These are phyloP conservation scores for Apomyelois bistriatella DNA, from an alignment of 2,888 invertebrate genomes.

Conservation along the genomic window DNA sequence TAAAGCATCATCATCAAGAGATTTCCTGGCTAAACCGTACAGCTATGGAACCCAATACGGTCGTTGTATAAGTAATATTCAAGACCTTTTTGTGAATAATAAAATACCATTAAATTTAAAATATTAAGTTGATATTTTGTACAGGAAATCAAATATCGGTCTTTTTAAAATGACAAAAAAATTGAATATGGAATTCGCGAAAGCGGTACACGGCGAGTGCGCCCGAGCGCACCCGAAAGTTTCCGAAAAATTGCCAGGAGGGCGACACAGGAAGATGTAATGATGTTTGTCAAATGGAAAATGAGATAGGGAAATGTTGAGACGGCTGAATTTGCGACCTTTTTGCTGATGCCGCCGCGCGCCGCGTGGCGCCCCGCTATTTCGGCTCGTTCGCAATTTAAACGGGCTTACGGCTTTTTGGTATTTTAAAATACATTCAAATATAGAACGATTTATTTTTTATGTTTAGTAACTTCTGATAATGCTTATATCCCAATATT, in stretches of 20 bases:
- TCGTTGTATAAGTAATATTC: too few species aligned
- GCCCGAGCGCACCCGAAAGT: slow-evolving; percentile 55
- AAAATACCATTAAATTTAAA: too few species aligned
- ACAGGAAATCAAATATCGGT: too few species aligned
- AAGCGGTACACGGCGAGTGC: slow-evolving; percentile 46
- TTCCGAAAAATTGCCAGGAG: slow-evolving; percentile 55
- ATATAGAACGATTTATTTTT: not conserved
- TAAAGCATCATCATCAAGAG: too few species aligned
- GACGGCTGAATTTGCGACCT: slow-evolving; percentile 65
- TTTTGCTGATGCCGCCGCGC: slow-evolving; percentile 60
- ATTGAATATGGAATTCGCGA: slow-evolving; percentile 35
- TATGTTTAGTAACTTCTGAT: not conserved
- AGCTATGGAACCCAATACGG: too few species aligned
- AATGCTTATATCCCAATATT: too few species aligned
- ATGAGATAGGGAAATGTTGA: slow-evolving; percentile 78
- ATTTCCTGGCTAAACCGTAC: too few species aligned
- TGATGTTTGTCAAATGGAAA: slow-evolving; percentile 81
- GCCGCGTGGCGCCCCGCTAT: slow-evolving; percentile 25
- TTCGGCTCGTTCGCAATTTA: slow-evolving; percentile 7
- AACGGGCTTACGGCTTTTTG: not conserved
- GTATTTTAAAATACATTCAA: not conserved
- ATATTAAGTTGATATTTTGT: too few species aligned
- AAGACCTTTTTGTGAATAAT: too few species aligned
- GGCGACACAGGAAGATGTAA: slow-evolving; percentile 72
- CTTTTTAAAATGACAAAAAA: not conserved